Percentiles rank a stretch among this genome's conserved stretches.
phyloP scores from a whole-genome alignment of 2,113 vertebrate genomes.

The Fukomys damarensis region DNA sequence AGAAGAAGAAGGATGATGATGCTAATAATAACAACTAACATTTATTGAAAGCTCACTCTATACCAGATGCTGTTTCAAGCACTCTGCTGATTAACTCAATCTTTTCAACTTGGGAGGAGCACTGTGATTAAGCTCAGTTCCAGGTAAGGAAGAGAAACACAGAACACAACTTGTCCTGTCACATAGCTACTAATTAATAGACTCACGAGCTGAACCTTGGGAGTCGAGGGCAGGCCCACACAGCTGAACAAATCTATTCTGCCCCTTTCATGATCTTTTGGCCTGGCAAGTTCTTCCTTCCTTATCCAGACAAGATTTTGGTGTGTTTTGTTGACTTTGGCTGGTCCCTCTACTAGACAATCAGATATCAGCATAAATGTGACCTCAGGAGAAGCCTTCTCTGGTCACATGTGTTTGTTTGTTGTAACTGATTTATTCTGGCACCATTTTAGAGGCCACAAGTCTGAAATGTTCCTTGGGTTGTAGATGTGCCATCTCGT shows the following conservation, averaged over 20 bases:
- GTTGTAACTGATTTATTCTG: background rate
- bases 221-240: background rate
- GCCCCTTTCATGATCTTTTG: background rate
- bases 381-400: background rate
- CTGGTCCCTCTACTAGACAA: background rate
- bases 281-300: background rate
- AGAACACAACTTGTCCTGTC: slow-evolving; percentile 35
- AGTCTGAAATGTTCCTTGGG: background rate
- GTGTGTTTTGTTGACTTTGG: background rate
- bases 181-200: background rate
- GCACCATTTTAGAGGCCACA: background rate
- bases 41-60: background rate
- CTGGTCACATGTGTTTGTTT: background rate
- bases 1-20: too few species aligned
- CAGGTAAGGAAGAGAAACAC: background rate
- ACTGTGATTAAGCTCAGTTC: background rate
- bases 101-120: slow-evolving; percentile 13
- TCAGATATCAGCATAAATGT: background rate
- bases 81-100: slow-evolving; percentile 41
- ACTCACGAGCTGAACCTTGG: background rate
- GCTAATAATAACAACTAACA: background rate
- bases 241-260: background rate
- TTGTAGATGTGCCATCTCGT: background rate
- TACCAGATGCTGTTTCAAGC: background rate
- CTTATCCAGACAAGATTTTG: background rate